A percentile compares a stretch with the other conserved stretches of the same genome.
These are phyloP conservation scores for Arctia plantaginis DNA, from an alignment of 2,888 invertebrate genomes.

Conservation along the genomic window DNA sequence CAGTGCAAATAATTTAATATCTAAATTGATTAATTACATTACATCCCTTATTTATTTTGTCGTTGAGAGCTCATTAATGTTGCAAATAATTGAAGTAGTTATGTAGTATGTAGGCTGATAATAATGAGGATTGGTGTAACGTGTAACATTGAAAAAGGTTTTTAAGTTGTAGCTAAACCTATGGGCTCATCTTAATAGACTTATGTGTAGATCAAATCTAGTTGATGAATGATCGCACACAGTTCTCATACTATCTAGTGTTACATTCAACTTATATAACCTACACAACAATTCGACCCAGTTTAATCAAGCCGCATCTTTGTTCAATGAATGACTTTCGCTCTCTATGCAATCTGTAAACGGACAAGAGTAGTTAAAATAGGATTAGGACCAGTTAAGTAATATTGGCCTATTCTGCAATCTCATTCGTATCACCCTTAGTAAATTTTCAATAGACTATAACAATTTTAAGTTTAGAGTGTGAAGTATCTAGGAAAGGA, in stretches of 20 bases:
- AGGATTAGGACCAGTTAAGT: conserved; percentile 25
- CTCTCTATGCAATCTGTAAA: conserved; percentile 27
- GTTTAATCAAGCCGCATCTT: conserved; percentile 47
- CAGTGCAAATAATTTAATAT: background rate
- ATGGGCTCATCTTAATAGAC: background rate
- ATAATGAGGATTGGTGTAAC: background rate
- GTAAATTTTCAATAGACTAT: background rate
- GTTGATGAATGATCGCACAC: conserved; percentile 5
- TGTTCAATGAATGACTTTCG: conserved; percentile 47
- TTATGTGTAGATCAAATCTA: background rate
- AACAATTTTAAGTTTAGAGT: background rate
- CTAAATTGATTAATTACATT: background rate
- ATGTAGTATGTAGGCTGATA: background rate
- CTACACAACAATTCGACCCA: conserved; percentile 41
- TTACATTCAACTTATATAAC: conserved; percentile 41
- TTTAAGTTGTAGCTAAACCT: background rate
- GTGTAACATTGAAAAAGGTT: too few species aligned
- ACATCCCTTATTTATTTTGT: too few species aligned
- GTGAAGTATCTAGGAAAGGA: background rate
- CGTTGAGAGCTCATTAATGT: background rate
- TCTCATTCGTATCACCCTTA: background rate
- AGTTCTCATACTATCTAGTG: conserved; percentile 15
- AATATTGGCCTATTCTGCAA: conserved; percentile 28
- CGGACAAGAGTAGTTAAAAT: conserved; percentile 38
- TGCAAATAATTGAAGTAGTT: background rate